Base-by-base conservation (phyloP, 92 coral and sea anemone species). In the Phenganax marumi region DNA sequence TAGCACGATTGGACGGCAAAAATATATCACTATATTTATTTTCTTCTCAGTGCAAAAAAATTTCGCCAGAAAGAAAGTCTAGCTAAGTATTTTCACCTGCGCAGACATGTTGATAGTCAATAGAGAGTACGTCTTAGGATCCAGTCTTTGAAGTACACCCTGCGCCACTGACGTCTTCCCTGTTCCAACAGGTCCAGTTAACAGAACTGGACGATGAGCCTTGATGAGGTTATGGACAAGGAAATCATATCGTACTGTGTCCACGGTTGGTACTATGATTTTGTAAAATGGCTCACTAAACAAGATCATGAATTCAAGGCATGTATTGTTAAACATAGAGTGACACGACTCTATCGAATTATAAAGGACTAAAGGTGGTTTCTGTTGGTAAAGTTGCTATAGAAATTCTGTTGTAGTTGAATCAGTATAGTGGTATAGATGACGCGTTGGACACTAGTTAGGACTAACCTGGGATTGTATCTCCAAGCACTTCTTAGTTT, bases 181-280 rank as follows among this genome's bases (percentile, higher is more conserved):
- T 66, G 99, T 96, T 19, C 99, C 99, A 57, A 96, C 99, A 57
- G 99, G 99, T 21, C 99, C 99, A 6, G 93, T 90, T 23, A 96
- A 89, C 53, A 96, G 88, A 69, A 96, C 99, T 69, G 99, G 99
- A 8, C 89, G 97, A 72, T 96, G 93, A 75, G 99, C 96, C 76
- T 92, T 93, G 52, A 96, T 93, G 82, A 96, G 84, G 86, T 91
- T 96, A 85, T 96, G 91, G 83, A 96, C 99, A 79, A 96, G 87
- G 96, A 96, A 96, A 86, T 96, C 97, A 86, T 96, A 96, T 18
- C 99, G 91, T 22, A 96, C 99, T 1, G 99, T 96, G 84, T 96
- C 99, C 56, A 96, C 99, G 1, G 99, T 96, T 33, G 99, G 99
- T n/a, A 96, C 92, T 88, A 91, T 92, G 82, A 96, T 96, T 90